Conservation (phyloP, 2,113 vertebrate genomes). For the Oenanthe oenanthe region DNA sequence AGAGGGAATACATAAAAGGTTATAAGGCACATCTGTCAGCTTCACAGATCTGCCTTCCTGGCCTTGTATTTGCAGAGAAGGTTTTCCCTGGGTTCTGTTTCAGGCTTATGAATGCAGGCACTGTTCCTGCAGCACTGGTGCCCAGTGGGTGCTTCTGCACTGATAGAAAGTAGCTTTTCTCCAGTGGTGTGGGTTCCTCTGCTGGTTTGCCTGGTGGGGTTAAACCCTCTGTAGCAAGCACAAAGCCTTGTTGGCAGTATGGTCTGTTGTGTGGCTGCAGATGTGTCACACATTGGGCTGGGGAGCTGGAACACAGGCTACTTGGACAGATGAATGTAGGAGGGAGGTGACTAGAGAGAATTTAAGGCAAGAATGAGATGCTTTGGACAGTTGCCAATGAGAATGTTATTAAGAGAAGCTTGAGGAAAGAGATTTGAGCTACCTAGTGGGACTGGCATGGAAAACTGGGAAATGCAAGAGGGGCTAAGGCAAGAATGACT, state of each 20-base stretch:
- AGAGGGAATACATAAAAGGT: neutral
- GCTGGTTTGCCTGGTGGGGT: neutral
- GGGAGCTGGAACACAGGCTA: neutral
- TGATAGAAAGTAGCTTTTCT: neutral
- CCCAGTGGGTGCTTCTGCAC: neutral
- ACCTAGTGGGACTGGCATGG: neutral
- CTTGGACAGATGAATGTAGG: neutral
- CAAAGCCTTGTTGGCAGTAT: neutral
- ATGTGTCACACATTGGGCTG: neutral
- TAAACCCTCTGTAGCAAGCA: neutral
- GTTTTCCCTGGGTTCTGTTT: neutral
- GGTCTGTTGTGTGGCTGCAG: neutral
- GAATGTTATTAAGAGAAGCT: neutral
- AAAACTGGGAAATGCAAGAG: neutral
- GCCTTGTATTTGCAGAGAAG: neutral
- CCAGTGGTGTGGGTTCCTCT: neutral
- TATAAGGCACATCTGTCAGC: neutral
- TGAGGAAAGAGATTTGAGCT: neutral
- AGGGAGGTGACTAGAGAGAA: neutral
- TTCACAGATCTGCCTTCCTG: neutral
- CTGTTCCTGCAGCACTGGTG: neutral
- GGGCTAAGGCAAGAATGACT: neutral
- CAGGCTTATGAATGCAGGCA: neutral
- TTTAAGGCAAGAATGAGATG: neutral
- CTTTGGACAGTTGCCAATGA: neutral